Evolutionary conservation across 2,888 invertebrate genomes (phyloP), one percentile per base, ranked within the genome.

Genomic region (Nemurella pictetii): DNA sequence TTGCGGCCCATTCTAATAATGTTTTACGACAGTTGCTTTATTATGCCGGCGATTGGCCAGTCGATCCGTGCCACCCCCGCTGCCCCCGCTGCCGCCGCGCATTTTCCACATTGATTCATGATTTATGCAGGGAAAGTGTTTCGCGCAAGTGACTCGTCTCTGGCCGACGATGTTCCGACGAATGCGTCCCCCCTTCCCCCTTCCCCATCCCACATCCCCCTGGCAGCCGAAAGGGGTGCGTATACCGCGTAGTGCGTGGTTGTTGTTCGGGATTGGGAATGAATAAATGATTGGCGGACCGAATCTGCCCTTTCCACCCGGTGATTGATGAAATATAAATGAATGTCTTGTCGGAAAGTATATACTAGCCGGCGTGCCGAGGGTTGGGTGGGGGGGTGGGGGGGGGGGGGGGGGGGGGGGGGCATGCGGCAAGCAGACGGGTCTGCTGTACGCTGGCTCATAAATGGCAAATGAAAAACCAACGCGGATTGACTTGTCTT

Each of bases 281-380:
- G 75, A 75, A 75, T 75, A 75, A 75, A 75, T 75, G 75, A 75
- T 75, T 75, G 75, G 75, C 27, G 9, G 26, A n/a, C 2, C 75
- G 4, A 55, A 55, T 26, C 36, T 4, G 26, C 80, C 80, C 80
- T 26, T 26, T 36, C 80, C 80, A 26, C 15, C 20, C 80, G 5
- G 26, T 80, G 80, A 80, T 80, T 80, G 80, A 35, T 80, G 35
- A 80, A 80, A 80, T 80, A 80, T 80, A 80, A 35, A 80, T 80
- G 80, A 9, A 80, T 78, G 78, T 78, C 78, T 78, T 55, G 78
- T 30, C 80, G 80, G 75, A 9, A 15, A 7, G 36, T 36, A 36
- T 36, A 9, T 7, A 7, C 7, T 15, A 36, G 7, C 36, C 9
- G 15, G 15, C 15, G 36, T 7, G 9, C 36, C 36, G 36, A 9